Evolutionary conservation across 1,140 invertebrate genomes (phyloP).

Genomic region (Branchinecta lynchi): DNA sequence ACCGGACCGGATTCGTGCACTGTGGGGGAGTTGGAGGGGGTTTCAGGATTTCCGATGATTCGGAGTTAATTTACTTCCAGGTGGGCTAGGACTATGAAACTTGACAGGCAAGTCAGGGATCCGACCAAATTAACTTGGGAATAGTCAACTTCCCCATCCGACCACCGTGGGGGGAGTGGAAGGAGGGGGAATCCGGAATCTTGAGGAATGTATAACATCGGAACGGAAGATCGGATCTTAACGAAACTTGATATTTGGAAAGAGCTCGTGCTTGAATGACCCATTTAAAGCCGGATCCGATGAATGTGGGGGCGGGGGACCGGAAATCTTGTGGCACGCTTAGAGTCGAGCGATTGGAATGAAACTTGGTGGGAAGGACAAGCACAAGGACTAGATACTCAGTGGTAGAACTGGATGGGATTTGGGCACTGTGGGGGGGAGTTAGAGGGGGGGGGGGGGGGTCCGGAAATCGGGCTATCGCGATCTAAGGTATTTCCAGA

Average conservation of each 20-base stretch:
- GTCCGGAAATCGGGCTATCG: too few species aligned
- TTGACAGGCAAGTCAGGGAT: too few species aligned
- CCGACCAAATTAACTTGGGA: too few species aligned
- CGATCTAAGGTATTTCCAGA: background rate
- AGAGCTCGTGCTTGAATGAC: background rate
- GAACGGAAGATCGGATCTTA: too few species aligned
- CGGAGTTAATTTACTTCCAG: too few species aligned
- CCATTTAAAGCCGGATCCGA: background rate
- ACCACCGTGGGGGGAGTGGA: too few species aligned
- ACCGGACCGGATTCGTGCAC: background rate
- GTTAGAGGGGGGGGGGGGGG: background rate
- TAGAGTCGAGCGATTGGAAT: background rate
- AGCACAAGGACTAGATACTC: background rate
- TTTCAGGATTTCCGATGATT: too few species aligned
- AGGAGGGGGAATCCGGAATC: too few species aligned
- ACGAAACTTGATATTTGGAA: constrained; percentile 5
- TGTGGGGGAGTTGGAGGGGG: background rate
- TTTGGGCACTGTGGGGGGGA: background rate
- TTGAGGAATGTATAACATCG: too few species aligned
- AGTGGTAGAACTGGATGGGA: background rate
- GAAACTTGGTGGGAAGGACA: constrained; percentile 1
- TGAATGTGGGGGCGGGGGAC: background rate
- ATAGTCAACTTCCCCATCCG: too few species aligned
- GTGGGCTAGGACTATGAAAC: too few species aligned
- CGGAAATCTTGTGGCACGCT: background rate